A percentile compares a stretch with the other conserved stretches of the same genome.
Evolutionary conservation across 2,113 vertebrate species (phyloP).

Genomic region (Trinectes maculatus): DNA sequence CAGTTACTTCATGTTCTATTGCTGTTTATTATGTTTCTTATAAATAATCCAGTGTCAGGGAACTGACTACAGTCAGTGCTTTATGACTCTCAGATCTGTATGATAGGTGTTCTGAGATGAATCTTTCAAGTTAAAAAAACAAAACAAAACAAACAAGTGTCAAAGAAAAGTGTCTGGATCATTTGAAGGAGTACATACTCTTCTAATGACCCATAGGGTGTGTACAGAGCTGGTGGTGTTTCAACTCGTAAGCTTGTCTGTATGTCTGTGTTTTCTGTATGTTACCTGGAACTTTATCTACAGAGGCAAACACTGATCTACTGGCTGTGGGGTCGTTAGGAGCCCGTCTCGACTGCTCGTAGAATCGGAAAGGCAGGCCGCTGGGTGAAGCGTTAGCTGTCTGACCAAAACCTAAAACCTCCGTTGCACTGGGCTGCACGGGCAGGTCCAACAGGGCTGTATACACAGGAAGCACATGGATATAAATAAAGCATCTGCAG

Average conservation of each 20-base stretch:
- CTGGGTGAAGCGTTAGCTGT: constrained; percentile 79
- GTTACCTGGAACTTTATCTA: constrained; percentile 98
- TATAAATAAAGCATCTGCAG: background rate
- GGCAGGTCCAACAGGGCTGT: constrained; percentile 70
- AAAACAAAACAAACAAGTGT: background rate
- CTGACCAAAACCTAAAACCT: constrained; percentile 92
- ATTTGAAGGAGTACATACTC: background rate
- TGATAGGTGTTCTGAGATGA: too few relatives aligned
- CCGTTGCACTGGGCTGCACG: constrained; percentile 76
- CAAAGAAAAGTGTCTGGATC: background rate
- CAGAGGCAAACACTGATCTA: constrained; percentile 90
- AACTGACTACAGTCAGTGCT: too few relatives aligned
- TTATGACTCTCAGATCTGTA: too few relatives aligned
- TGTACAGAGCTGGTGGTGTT: too few relatives aligned
- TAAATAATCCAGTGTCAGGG: too few relatives aligned
- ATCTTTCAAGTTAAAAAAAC: too few relatives aligned
- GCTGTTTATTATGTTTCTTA: too few relatives aligned
- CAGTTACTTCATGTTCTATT: too few relatives aligned
- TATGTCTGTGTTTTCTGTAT: background rate
- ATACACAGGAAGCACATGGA: background rate
- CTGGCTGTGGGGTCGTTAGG: constrained; percentile 89
- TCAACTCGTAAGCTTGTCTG: too few relatives aligned
- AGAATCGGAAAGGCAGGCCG: constrained; percentile 95
- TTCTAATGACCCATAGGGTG: too few relatives aligned
- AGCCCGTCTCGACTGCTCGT: constrained; percentile 91